A percentile compares a stretch with the other conserved stretches of the same genome.
Evolutionary conservation across 2,888 invertebrate species (phyloP).

Genomic region (Anthrax anthrax): DNA sequence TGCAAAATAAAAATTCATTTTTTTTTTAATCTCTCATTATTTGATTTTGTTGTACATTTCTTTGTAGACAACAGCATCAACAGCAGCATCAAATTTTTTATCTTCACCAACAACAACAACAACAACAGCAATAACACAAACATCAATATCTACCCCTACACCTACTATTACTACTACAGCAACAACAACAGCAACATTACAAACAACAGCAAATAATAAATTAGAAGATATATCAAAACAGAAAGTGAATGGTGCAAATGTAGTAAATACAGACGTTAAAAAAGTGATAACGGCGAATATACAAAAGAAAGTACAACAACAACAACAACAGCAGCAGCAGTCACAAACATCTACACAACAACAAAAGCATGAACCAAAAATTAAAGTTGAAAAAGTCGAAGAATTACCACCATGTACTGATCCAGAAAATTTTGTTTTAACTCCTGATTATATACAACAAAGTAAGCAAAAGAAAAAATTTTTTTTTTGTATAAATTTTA

Average conservation of each 20-base stretch:
- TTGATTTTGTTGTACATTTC: not conserved
- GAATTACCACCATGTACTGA: slow-evolving; percentile 9
- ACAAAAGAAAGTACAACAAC: slow-evolving; percentile 26
- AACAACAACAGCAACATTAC: no score
- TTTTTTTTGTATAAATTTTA: not conserved
- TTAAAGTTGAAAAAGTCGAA: slow-evolving; percentile 8
- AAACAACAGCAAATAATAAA: not conserved
- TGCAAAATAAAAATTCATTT: no score
- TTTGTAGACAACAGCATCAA: not conserved
- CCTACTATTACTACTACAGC: no score
- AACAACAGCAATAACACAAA: no score
- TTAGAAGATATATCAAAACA: slow-evolving; percentile 8
- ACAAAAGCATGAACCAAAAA: slow-evolving; percentile 6
- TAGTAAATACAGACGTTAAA: slow-evolving; percentile 12
- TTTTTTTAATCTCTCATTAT: not conserved
- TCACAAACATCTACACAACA: not conserved
- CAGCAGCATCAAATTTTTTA: not conserved
- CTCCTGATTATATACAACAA: slow-evolving; percentile 87
- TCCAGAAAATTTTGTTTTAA: slow-evolving; percentile 57
- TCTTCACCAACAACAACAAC: no score
- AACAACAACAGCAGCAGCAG: slow-evolving; percentile 27
- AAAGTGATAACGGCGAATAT: slow-evolving; percentile 25
- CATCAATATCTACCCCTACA: no score
- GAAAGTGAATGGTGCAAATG: slow-evolving; percentile 13
- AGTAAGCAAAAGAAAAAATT: slow-evolving; percentile 43